These are phyloP conservation scores for Prolemur simus DNA, from an alignment of 2,113 vertebrate species.

Conservation along the genomic window DNA sequence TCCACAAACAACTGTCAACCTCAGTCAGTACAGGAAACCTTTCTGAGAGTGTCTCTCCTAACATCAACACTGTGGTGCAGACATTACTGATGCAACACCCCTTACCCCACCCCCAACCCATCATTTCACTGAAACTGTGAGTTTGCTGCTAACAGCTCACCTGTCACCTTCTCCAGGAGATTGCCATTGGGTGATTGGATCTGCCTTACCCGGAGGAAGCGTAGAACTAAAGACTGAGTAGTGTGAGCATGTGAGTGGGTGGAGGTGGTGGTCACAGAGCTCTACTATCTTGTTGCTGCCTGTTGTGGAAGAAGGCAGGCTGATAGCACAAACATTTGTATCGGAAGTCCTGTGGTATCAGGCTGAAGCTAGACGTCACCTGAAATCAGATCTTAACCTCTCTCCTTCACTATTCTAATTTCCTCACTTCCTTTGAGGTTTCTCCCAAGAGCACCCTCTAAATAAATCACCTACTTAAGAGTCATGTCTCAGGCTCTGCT, in stretches of 20 bases:
- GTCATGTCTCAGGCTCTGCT: neutral
- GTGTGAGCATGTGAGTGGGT: neutral
- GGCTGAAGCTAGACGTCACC: neutral
- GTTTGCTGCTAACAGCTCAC: neutral
- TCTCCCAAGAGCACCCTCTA: neutral
- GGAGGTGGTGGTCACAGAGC: neutral
- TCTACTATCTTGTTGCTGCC: neutral
- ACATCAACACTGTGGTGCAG: neutral
- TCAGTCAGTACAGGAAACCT: neutral
- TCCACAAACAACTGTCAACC: neutral
- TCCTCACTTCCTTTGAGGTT: neutral
- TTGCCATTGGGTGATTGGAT: neutral
- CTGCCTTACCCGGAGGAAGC: neutral
- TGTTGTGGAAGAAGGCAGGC: neutral
- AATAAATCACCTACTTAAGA: constrained; percentile 30
- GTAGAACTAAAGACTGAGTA: neutral
- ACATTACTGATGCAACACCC: neutral
- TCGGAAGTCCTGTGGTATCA: neutral
- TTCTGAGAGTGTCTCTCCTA: neutral
- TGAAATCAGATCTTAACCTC: neutral
- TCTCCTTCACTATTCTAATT: neutral
- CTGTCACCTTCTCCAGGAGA: neutral
- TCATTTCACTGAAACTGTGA: neutral
- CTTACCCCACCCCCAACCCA: too few relatives aligned
- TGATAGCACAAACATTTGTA: neutral